Evolutionary conservation across 2,888 invertebrate species (phyloP), one percentile per base, ranked within the genome.

Genomic region (Eristalis intricaria): DNA sequence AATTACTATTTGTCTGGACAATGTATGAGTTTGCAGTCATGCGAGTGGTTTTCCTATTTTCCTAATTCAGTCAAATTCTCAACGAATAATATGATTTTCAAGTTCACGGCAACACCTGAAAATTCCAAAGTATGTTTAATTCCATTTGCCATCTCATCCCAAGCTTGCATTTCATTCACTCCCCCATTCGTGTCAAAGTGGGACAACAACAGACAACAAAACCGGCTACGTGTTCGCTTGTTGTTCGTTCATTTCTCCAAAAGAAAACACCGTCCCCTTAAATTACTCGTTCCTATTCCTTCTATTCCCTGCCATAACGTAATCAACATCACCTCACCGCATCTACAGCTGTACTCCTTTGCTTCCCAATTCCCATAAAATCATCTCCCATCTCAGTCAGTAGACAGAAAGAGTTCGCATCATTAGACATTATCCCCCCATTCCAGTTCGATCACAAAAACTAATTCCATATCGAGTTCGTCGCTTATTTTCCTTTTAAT

Each of bases 401-500:
- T n/a, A 50, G 78, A 26, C 26, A 38, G 75, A 87, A 73, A 75
- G 71, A 83, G 87, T 23, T 58, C 29, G 29, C 74, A 23, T 11
- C 74, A 74, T 60, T 63, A 7, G 1, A 4, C 61, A 29, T n/a
- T 66, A 32, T 22, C 40, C 26, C 11, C 29, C 43, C 40, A 69
- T 63, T 65, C 60, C 71, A 80, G 43, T 84, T 76, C 35, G 83
- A 60, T 58, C 75, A 79, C 87, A 84, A 87, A 87, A 87, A 87
- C 84, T 79, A 71, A 84, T 84, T 84, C 75, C 84, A 70, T 76
- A 84, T 64, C 75, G 64, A 74, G 71, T 84, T 43, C 32, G 19
- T 50, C 64, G 60, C 76, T 84, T 87, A 90, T 89, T 90, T 90
- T 89, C 86, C 85, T 89, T 89, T 89, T 89, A 89, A 90, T 88